Evolutionary conservation across 2,888 invertebrate species (phyloP).

Genomic region (Nudaria mundana): DNA sequence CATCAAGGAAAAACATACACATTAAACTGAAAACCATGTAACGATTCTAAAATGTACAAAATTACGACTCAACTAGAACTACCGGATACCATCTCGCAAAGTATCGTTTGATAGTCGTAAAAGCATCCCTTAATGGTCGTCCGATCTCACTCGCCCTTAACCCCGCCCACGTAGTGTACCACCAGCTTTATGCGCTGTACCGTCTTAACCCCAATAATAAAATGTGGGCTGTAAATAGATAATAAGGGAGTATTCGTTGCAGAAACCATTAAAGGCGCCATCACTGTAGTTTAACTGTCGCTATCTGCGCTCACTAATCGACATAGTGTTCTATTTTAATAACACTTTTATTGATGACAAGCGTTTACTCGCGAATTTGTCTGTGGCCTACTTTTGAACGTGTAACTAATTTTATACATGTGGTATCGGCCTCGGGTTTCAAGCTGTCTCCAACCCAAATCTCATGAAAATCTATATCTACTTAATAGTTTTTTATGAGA

Average conservation of each 20-base stretch:
- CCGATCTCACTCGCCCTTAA: constrained; percentile 61
- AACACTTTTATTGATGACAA: constrained; percentile 48
- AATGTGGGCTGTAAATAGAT: constrained; percentile 80
- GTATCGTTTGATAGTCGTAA: constrained; percentile 80
- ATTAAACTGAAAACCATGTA: constrained; percentile 40
- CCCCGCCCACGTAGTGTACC: constrained; percentile 58
- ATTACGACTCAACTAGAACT: constrained; percentile 58
- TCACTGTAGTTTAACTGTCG: constrained; percentile 59
- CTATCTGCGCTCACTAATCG: constrained; percentile 64
- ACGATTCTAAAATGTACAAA: constrained; percentile 45
- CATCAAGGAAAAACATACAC: constrained; percentile 33
- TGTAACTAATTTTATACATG: no score
- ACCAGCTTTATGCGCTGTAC: constrained; percentile 60
- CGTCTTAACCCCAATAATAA: constrained; percentile 80
- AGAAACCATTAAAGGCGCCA: constrained; percentile 75
- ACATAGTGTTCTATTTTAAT: constrained; percentile 58
- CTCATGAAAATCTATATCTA: no score
- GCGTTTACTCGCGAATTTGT: no score
- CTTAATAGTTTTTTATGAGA: no score
- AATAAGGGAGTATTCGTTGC: constrained; percentile 70
- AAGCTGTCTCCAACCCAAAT: no score
- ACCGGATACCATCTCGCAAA: constrained; percentile 75
- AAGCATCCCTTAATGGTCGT: constrained; percentile 77
- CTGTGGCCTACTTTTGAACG: no score
- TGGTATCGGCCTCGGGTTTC: no score